phyloP scores from a whole-genome alignment of 2,797 vertebrate species.

The Echiichthys vipera region DNA sequence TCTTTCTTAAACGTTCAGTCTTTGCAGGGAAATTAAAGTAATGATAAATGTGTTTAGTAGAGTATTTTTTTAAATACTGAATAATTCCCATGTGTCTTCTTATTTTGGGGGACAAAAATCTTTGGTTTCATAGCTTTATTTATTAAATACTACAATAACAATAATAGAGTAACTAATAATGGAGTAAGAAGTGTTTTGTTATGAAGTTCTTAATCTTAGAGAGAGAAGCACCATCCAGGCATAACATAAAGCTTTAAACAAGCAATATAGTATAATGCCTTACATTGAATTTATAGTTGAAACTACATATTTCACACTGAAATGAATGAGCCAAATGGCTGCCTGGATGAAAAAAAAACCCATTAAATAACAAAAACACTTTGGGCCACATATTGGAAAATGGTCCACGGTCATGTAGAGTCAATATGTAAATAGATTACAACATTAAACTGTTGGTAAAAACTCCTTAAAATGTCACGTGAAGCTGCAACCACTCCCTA shows the following conservation, averaged over 20 bases:
- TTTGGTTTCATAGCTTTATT: not conserved
- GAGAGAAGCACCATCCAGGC: not conserved
- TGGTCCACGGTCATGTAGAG: not conserved
- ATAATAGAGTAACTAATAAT: not conserved
- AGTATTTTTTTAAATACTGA: not conserved
- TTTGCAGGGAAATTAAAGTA: not conserved
- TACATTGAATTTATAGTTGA: not conserved
- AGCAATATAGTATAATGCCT: not conserved
- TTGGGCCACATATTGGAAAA: not conserved
- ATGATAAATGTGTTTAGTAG: not conserved
- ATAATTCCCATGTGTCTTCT: not conserved
- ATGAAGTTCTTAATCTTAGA: not conserved
- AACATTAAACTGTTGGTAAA: too few relatives aligned
- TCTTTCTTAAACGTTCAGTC: not conserved
- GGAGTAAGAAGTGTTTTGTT: not conserved
- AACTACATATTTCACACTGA: not conserved
- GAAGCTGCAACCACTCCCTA: not conserved
- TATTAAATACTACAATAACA: not conserved
- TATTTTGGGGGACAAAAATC: not conserved
- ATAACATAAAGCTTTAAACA: not conserved
- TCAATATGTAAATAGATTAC: not conserved
- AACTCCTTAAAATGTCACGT: too few relatives aligned
- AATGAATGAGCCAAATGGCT: too few relatives aligned
- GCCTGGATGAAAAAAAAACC: not conserved
- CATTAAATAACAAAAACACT: not conserved